Base-by-base conservation (phyloP, 2,113 vertebrate genomes). In the Petromus typicus region DNA sequence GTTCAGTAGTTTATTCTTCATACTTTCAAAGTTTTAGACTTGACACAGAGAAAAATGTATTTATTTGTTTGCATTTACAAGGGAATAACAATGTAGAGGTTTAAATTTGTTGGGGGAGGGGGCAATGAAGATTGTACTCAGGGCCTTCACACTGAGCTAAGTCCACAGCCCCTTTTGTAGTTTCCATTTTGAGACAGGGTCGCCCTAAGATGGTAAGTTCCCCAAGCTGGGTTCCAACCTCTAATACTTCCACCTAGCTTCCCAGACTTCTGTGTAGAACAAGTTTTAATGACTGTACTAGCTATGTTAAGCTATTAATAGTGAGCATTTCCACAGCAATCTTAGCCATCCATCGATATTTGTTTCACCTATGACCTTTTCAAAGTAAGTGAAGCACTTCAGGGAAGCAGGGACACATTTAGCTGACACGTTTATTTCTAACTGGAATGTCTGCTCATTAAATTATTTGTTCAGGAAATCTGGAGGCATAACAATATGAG, bases 41-140 rank as follows among this genome's bases (percentile, higher is more conserved):
- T 76, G 64, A 22, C 57, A 67, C 14, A 37, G 23, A 75, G 64
- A 89, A 51, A 63, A 63, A 43, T 71, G 20, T 86, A 45, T 63
- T 0, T 61, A 45, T 80, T 34, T 86, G 40, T 84, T 94, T 87
- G 75, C 80, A n/a, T 85, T 96, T 95, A 95, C 64, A 83, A 71
- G 76, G 3, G 40, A 73, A 88, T 95, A 40, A 4, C 56, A 84
- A 86, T 79, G 67, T 17, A 48, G 32, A 67, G 34, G n/a, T 67
- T 67, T 67, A 67, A n/a, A 8, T 67, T n/a, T 66, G 9, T 66
- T 66, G 16, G 16, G 59, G 32, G 20, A 37, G 5, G 27, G 25
- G 43, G 25, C 43, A 17, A 6, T 0, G 14, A 27, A 27, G 6
- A 76, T 25, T 61, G 59, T 5, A 61, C 45, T 48, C 43, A 48